These are phyloP conservation scores for Sarcophaga subvicina DNA, from an alignment of 2,888 invertebrate genomes.

Conservation along the genomic window DNA sequence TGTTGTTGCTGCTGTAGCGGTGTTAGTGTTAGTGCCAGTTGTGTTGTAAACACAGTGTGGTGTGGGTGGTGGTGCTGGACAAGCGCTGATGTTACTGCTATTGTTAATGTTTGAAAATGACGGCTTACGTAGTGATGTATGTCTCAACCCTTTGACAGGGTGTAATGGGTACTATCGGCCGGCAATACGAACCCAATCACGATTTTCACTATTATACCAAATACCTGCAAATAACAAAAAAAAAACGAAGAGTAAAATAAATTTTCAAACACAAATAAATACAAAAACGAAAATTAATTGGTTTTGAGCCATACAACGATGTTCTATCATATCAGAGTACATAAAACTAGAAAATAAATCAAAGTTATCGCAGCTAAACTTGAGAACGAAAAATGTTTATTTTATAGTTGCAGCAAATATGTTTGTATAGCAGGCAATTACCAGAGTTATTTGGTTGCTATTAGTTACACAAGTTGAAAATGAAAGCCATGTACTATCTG, in stretches of 20 bases:
- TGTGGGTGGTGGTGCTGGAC: constrained; percentile 79
- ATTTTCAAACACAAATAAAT: neutral
- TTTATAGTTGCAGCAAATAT: neutral
- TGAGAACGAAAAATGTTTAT: neutral
- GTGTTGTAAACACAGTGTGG: constrained; percentile 69
- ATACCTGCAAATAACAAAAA: constrained; percentile 76
- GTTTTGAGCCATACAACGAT: constrained; percentile 33
- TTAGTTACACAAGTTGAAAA: constrained; percentile 33
- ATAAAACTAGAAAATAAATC: neutral
- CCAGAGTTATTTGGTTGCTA: constrained; percentile 47
- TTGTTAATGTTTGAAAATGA: constrained; percentile 76
- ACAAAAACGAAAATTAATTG: constrained; percentile 67
- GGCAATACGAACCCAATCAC: constrained; percentile 82
- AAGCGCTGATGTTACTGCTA: constrained; percentile 77
- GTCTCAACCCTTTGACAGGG: constrained; percentile 82
- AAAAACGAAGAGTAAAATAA: constrained; percentile 10
- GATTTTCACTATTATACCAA: constrained; percentile 82
- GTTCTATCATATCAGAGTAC: constrained; percentile 7
- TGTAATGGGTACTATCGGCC: constrained; percentile 82
- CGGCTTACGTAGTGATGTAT: constrained; percentile 80
- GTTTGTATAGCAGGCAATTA: constrained; percentile 32
- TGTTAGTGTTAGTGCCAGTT: constrained; percentile 55
- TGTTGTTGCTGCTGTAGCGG: constrained; percentile 49
- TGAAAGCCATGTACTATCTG: neutral
- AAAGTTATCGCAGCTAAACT: constrained; percentile 1